These are phyloP conservation scores for Agonopterix arenella DNA, from an alignment of 2,888 invertebrate species.

Conservation along the genomic window DNA sequence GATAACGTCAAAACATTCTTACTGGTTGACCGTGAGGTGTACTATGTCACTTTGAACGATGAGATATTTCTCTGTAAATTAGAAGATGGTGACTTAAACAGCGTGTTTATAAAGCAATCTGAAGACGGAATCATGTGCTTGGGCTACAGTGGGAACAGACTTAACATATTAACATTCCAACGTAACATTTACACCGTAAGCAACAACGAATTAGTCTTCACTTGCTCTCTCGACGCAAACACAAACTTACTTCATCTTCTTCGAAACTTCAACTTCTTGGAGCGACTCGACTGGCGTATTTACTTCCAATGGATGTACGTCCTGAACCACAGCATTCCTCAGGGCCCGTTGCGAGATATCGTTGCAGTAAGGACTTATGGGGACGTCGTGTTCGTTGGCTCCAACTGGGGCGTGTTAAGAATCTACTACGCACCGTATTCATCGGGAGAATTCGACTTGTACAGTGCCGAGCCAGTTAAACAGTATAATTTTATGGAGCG, in stretches of 20 bases:
- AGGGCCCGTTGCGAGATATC: conserved; percentile 40
- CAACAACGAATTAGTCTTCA: conserved; percentile 18
- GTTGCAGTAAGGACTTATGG: conserved; percentile 43
- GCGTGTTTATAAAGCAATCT: conserved; percentile 17
- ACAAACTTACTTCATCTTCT: conserved; percentile 31
- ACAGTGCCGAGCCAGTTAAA: conserved; percentile 38
- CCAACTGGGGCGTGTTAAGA: conserved; percentile 43
- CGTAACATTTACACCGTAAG: conserved; percentile 33
- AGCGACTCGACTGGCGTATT: conserved; percentile 48
- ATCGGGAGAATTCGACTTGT: conserved; percentile 42
- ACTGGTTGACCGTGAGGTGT: conserved; percentile 27
- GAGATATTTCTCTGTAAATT: conserved; percentile 33
- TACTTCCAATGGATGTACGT: conserved; percentile 49
- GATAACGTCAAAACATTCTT: conserved; percentile 38
- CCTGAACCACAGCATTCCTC: conserved; percentile 32
- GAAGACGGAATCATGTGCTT: conserved; percentile 37
- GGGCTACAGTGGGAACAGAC: conserved; percentile 22
- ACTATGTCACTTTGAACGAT: conserved; percentile 34
- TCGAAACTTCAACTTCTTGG: conserved; percentile 40
- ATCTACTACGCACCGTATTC: conserved; percentile 49
- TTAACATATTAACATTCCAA: conserved; percentile 39
- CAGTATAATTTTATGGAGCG: conserved; percentile 50
- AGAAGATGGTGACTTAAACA: conserved; percentile 14
- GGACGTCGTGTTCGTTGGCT: conserved; percentile 51
- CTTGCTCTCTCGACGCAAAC: conserved; percentile 22